A percentile compares a stretch with the other conserved stretches of the same genome.
phyloP scores from a whole-genome alignment of 2,888 invertebrate genomes.

The Agrenia bidenticulata region DNA sequence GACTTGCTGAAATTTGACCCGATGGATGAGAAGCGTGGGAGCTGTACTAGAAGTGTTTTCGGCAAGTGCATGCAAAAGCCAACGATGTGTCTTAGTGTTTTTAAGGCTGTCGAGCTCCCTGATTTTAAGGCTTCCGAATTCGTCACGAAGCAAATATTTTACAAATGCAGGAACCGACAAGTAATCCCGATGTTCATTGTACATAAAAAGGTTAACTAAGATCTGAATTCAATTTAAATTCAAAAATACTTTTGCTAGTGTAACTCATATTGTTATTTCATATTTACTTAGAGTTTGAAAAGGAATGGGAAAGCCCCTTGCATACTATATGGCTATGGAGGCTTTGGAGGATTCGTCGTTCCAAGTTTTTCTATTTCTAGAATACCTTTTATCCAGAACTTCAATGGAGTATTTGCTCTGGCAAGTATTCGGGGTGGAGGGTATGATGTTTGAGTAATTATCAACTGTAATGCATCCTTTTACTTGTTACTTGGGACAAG shows the following conservation, averaged over 20 bases:
- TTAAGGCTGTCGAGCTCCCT: slow-evolving; percentile 76
- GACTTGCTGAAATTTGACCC: slow-evolving; percentile 62
- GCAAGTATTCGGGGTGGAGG: slow-evolving; percentile 96
- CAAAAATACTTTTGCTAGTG: background rate
- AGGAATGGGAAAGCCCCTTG: slow-evolving; percentile 63
- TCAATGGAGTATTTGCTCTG: slow-evolving; percentile 83
- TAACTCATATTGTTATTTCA: slow-evolving; percentile 59
- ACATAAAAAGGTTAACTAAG: slow-evolving; percentile 67
- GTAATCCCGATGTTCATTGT: slow-evolving; percentile 94
- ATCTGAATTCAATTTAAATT: background rate
- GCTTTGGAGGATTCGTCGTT: slow-evolving; percentile 89
- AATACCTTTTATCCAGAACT: slow-evolving; percentile 82
- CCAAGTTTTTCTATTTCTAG: slow-evolving; percentile 86
- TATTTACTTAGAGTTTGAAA: slow-evolving; percentile 18
- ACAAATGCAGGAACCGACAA: slow-evolving; percentile 86
- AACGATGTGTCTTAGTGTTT: background rate
- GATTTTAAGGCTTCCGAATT: slow-evolving; percentile 77
- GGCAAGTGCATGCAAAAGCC: too few species aligned
- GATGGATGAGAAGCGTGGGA: too few species aligned
- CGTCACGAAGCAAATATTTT: slow-evolving; percentile 86
- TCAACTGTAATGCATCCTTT: slow-evolving; percentile 33
- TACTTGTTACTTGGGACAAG: background rate
- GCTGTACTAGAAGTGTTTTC: too few species aligned
- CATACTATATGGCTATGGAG: slow-evolving; percentile 95
- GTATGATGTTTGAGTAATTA: too few species aligned